Percentiles rank a stretch among this genome's conserved stretches.
These are phyloP conservation scores for Rapana venosa DNA, from an alignment of 2,888 invertebrate genomes.

Conservation along the genomic window DNA sequence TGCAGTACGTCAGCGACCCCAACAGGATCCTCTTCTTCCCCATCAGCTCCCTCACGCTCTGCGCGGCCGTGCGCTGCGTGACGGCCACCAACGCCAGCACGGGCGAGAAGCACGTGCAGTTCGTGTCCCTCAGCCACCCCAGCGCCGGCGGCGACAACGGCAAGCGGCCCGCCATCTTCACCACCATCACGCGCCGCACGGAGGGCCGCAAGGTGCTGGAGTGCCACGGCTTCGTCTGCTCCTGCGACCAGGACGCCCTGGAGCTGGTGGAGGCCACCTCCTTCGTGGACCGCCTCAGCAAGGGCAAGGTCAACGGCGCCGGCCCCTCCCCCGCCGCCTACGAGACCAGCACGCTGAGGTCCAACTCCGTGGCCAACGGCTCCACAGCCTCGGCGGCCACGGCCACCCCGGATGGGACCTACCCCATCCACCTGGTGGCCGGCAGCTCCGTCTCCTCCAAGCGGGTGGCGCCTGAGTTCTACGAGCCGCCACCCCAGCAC, in stretches of 20 bases:
- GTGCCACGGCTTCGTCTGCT: slow-evolving; percentile 76
- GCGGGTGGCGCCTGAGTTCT: slow-evolving; percentile 64
- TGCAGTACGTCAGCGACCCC: slow-evolving; percentile 88
- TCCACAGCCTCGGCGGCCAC: slow-evolving; percentile 40
- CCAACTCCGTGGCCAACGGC: slow-evolving; percentile 13
- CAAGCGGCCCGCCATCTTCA: slow-evolving; percentile 75
- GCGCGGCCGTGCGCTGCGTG: slow-evolving; percentile 76
- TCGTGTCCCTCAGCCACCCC: slow-evolving; percentile 74
- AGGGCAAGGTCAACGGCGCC: slow-evolving; percentile 38
- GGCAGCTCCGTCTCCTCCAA: slow-evolving; percentile 51
- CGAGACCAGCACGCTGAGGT: slow-evolving; percentile 37
- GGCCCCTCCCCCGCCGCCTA: neutral
- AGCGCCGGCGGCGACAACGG: slow-evolving; percentile 62
- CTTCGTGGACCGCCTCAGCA: slow-evolving; percentile 56
- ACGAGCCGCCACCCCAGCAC: slow-evolving; percentile 67
- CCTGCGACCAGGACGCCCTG: slow-evolving; percentile 95
- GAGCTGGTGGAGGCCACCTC: slow-evolving; percentile 91
- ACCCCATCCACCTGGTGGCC: slow-evolving; percentile 58
- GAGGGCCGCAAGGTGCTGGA: slow-evolving; percentile 76
- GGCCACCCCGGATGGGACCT: slow-evolving; percentile 34
- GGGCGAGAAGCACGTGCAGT: slow-evolving; percentile 63
- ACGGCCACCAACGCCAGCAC: slow-evolving; percentile 60
- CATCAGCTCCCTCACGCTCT: slow-evolving; percentile 73
- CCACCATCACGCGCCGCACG: slow-evolving; percentile 74
- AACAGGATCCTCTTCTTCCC: slow-evolving; percentile 75